phyloP scores from a whole-genome alignment of 2,797 vertebrate genomes.

The Chromobotia macracanthus region DNA sequence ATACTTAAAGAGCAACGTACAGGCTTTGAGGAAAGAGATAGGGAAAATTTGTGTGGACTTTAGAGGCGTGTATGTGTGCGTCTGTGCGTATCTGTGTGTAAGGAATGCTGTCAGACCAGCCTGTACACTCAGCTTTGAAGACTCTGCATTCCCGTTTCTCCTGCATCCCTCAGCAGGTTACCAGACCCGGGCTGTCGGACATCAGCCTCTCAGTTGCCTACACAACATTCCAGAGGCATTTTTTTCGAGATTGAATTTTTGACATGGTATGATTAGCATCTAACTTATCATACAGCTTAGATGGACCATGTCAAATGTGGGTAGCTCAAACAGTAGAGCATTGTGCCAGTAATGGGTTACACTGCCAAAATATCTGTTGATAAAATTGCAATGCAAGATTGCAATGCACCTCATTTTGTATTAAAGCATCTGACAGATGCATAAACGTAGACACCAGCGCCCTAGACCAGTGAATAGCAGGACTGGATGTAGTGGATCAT shows the following conservation, averaged over 20 bases:
- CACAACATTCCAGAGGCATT: conserved; percentile 54
- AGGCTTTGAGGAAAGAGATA: conserved; percentile 26
- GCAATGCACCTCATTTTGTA: neutral
- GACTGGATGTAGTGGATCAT: neutral
- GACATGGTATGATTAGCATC: conserved; percentile 19
- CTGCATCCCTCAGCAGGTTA: conserved; percentile 56
- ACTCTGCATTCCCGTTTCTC: conserved; percentile 53
- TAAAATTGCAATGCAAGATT: neutral
- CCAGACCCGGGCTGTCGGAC: conserved; percentile 41
- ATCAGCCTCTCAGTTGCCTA: conserved; percentile 56
- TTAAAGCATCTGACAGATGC: neutral
- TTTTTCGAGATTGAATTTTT: conserved; percentile 48
- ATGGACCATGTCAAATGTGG: neutral
- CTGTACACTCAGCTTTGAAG: conserved; percentile 40
- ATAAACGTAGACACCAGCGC: neutral
- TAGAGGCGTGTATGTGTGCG: conserved; percentile 33
- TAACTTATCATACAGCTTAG: conserved; percentile 6
- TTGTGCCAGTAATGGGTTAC: neutral
- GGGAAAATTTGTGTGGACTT: conserved; percentile 50
- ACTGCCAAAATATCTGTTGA: neutral
- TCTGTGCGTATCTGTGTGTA: conserved; percentile 16
- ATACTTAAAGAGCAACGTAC: too few species aligned
- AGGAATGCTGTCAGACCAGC: conserved; percentile 61
- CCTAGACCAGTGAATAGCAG: neutral
- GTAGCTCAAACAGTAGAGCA: neutral